Evolutionary conservation across 2,888 invertebrate species (phyloP).

Genomic region (Caradrina kadenii): DNA sequence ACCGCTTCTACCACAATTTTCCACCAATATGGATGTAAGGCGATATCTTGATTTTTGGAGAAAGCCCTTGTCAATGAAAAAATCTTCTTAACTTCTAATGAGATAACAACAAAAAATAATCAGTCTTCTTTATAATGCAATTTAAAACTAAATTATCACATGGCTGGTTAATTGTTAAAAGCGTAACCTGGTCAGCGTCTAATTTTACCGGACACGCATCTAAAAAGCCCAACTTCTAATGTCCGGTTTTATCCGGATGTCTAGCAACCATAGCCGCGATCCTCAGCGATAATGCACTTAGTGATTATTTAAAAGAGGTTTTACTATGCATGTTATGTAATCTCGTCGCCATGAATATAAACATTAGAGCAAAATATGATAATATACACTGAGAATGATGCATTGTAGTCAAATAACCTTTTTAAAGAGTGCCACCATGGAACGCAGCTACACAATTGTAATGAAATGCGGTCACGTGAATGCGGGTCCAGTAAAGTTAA

Average conservation of each 20-base stretch:
- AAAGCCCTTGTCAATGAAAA: not conserved
- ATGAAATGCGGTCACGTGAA: constrained; percentile 10
- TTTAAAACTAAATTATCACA: no score
- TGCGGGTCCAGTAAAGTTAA: not conserved
- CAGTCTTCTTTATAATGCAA: no score
- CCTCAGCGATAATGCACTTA: not conserved
- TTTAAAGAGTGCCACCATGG: constrained; percentile 1
- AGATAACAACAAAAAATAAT: not conserved
- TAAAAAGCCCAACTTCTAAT: no score
- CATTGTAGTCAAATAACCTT: constrained; percentile 8
- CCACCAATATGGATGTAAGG: not conserved
- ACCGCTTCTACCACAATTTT: not conserved
- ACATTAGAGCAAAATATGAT: not conserved
- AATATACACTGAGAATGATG: constrained; percentile 12
- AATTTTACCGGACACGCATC: no score
- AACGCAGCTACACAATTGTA: not conserved
- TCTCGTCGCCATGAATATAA: not conserved
- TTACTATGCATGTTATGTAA: not conserved
- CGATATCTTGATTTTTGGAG: not conserved
- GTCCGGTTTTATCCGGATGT: no score
- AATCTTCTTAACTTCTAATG: not conserved
- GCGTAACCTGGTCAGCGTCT: no score
- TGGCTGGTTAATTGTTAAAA: no score
- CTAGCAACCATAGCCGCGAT: no score
- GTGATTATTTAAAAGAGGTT: not conserved